Conservation (phyloP, 2,113 vertebrate species). For the Spea bombifrons region DNA sequence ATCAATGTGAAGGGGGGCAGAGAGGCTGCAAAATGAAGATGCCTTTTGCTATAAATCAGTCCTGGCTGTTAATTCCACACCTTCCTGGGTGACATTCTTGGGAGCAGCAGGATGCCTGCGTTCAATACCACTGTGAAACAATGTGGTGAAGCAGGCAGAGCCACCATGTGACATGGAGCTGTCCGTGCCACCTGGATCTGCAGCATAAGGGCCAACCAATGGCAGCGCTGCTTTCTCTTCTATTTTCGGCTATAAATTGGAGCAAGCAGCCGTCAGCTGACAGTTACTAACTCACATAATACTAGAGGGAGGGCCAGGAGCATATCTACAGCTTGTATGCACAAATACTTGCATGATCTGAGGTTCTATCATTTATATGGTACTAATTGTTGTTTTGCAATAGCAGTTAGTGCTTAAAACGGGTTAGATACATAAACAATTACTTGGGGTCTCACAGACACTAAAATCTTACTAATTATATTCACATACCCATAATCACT, state of each 20-base stretch:
- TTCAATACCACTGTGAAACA: constrained; percentile 43
- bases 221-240: constrained; percentile 24
- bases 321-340: too few relatives aligned
- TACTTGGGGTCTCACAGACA: too few relatives aligned
- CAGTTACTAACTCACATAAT: not conserved
- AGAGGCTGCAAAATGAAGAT: constrained; percentile 31
- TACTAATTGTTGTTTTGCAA: too few relatives aligned
- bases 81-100: constrained; percentile 51
- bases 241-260: constrained; percentile 9
- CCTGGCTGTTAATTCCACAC: constrained; percentile 21
- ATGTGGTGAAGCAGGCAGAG: constrained; percentile 51
- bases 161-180: constrained; percentile 55
- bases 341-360: too few relatives aligned
- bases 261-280: not conserved
- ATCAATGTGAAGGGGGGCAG: constrained; percentile 22
- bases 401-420: too few relatives aligned
- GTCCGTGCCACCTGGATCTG: constrained; percentile 59
- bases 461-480: too few relatives aligned
- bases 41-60: constrained; percentile 47
- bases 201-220: constrained; percentile 49
- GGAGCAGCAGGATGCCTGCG: constrained; percentile 50
- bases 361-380: too few relatives aligned
- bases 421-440: too few relatives aligned
- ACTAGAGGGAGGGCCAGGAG: not conserved
- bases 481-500: too few relatives aligned